Evolutionary conservation across 2,888 invertebrate genomes (phyloP), one percentile per base, ranked within the genome.

Genomic region (Helicoverpa assulta): DNA sequence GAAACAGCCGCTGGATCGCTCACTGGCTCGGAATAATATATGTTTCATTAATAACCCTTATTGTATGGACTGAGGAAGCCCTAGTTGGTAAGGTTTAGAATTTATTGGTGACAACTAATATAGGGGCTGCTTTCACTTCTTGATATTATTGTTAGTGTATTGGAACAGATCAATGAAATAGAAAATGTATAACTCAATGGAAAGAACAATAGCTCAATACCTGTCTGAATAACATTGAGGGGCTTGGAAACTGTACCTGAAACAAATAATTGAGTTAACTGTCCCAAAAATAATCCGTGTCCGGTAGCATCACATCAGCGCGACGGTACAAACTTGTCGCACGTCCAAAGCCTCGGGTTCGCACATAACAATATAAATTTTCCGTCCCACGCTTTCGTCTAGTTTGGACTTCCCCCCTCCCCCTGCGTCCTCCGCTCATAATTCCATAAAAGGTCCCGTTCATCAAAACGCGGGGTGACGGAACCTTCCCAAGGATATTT

Each of bases 401-500:
- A 75, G 78, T 80, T 67, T 61, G 72, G 73, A 72, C 75, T 26
- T 26, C 66, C 76, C 57, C 75, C 43, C 67, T 14, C 72, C 59
- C 73, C 29, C 73, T 26, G 2, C 43, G 43, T 16, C 66, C 76
- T 37, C 69, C 68, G 66, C 80, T 82, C 85, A 89, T 90, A 89
- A 90, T 88, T 87, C 87, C 73, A 86, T 86, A 86, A 89, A 88
- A 84, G 87, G 85, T 79, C 81, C 77, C 86, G 85, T 86, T 85
- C 83, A 85, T 87, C 84, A 83, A 85, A 83, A 80, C 71, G 76
- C 78, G 68, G 85, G 80, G 83, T 86, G 88, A 79, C 83, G 78
- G 73, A 82, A 82, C 78, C 84, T 78, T 78, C 75, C 70, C 62
- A 57, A 73, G 84, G 84, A 91, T 92, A 93, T 94, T 94, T 91